These are phyloP conservation scores for Athalia circularis DNA, from an alignment of 2,888 invertebrate genomes.

Conservation along the genomic window DNA sequence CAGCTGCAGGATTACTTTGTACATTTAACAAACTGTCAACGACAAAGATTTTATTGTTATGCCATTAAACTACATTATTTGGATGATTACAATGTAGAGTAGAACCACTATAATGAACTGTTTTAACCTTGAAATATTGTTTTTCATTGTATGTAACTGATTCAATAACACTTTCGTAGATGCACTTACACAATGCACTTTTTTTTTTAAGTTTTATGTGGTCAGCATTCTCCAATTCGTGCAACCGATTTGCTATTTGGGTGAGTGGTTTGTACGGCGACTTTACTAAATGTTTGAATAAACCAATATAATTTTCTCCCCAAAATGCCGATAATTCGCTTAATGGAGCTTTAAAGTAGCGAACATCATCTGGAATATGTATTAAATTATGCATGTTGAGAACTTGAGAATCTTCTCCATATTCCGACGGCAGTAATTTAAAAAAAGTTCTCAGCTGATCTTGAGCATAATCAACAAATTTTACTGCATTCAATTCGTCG, in stretches of 20 bases:
- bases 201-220: constrained; percentile 35
- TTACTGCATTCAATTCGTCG: constrained; percentile 14
- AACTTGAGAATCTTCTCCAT: constrained; percentile 43
- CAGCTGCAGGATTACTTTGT: neutral
- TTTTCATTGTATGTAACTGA: no score
- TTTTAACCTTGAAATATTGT: no score
- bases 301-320: constrained; percentile 39
- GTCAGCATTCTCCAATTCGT: constrained; percentile 28
- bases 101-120: neutral
- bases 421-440: constrained; percentile 35
- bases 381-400: constrained; percentile 35
- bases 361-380: constrained; percentile 39
- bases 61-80: neutral
- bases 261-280: constrained; percentile 41
- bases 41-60: constrained; percentile 2
- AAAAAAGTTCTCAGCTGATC: constrained; percentile 35
- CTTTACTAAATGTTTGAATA: constrained; percentile 39
- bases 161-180: no score
- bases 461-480: constrained; percentile 42
- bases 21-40: neutral
- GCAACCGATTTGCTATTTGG: constrained; percentile 42
- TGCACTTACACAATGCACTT: constrained; percentile 4
- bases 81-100: constrained; percentile 4
- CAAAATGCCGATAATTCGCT: constrained; percentile 44
- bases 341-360: constrained; percentile 28